Percentiles rank a stretch among this genome's conserved stretches.
These are phyloP conservation scores for Drosophila prostipennis DNA, from an alignment of 2,888 invertebrate genomes.

Conservation along the genomic window DNA sequence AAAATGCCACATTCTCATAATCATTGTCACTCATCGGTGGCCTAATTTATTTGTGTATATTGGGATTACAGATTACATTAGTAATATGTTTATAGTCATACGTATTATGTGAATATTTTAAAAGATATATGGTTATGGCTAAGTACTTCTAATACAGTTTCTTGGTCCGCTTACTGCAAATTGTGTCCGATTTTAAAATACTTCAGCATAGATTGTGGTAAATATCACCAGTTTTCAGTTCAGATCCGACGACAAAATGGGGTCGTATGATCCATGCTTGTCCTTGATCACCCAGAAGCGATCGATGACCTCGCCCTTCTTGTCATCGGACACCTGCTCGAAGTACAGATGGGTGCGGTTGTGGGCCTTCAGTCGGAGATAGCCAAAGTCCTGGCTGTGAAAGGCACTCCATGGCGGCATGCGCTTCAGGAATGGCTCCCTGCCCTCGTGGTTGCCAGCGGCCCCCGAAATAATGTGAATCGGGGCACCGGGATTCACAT, in stretches of 20 bases:
- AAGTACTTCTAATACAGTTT: conserved; percentile 9
- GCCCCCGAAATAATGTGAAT: conserved; percentile 96
- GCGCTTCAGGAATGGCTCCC: conserved; percentile 88
- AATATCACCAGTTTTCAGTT: conserved; percentile 6
- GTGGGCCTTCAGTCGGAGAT: conserved; percentile 91
- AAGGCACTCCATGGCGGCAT: conserved; percentile 92
- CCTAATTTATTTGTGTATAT: conserved; percentile 3
- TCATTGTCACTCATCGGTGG: too few species aligned
- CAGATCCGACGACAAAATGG: not conserved
- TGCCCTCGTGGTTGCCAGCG: conserved; percentile 93
- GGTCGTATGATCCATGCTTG: conserved; percentile 72
- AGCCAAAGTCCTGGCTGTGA: conserved; percentile 95
- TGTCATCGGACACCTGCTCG: conserved; percentile 93
- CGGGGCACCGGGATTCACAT: conserved; percentile 90
- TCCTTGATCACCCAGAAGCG: conserved; percentile 88
- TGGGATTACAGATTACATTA: conserved; percentile 5
- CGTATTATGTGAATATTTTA: not conserved
- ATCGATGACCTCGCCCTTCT: conserved; percentile 88
- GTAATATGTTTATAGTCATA: not conserved
- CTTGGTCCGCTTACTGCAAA: not conserved
- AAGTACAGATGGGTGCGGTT: conserved; percentile 94
- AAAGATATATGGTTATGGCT: not conserved
- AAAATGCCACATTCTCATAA: not conserved
- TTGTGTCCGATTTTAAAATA: conserved; percentile 2
- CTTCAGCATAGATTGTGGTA: not conserved